Percentiles rank a stretch among this genome's conserved stretches.
Evolutionary conservation across 2,888 invertebrate species (phyloP).

Genomic region (Caenorhabditis virilis): DNA sequence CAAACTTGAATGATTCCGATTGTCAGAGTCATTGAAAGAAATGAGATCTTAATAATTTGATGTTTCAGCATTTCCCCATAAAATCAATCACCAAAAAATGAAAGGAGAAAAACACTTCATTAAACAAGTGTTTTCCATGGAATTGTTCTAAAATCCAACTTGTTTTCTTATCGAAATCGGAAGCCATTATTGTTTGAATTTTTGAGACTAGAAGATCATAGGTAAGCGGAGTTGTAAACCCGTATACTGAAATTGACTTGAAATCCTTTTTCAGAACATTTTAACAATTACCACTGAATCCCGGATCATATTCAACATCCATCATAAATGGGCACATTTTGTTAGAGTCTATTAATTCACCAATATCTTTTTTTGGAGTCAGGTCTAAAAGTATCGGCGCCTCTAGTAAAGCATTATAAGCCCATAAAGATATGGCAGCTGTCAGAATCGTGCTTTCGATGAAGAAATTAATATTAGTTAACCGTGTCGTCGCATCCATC

Average conservation of each 20-base stretch:
- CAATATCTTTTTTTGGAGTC: background rate
- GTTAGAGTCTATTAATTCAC: background rate
- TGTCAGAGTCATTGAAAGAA: background rate
- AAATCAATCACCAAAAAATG: conserved; percentile 1
- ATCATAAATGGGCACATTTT: background rate
- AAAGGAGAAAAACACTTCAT: background rate
- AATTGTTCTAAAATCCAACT: no score
- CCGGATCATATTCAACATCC: background rate
- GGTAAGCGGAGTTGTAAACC: no score
- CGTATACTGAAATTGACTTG: no score
- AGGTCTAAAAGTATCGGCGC: background rate
- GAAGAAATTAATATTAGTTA: background rate
- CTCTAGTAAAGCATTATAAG: background rate
- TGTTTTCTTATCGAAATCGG: no score
- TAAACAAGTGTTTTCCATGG: no score
- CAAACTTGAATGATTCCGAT: no score
- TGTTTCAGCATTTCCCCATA: no score
- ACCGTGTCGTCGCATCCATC: background rate
- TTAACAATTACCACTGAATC: background rate
- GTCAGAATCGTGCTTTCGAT: background rate
- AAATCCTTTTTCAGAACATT: background rate
- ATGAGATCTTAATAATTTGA: background rate
- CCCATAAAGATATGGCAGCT: background rate
- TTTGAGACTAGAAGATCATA: background rate
- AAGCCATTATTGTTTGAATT: background rate